These are phyloP conservation scores for Acronicta aceris DNA, from an alignment of 2,888 invertebrate species.

Conservation along the genomic window DNA sequence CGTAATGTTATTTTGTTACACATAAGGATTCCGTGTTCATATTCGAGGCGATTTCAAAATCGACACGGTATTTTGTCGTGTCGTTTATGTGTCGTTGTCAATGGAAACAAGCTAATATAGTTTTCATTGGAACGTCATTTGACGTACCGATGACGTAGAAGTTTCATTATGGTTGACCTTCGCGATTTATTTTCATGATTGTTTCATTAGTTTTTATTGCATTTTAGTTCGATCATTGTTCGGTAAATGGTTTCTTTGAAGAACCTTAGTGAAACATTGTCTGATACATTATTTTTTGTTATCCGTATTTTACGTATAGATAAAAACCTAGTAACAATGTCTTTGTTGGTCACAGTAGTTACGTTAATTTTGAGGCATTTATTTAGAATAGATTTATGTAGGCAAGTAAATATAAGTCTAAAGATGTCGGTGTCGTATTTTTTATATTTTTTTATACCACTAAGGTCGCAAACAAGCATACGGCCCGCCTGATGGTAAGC, in stretches of 20 bases:
- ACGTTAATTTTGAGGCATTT: constrained; percentile 16
- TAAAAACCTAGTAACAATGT: constrained; percentile 9
- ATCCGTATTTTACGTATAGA: neutral
- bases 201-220: constrained; percentile 38
- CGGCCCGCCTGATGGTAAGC: too few relatives aligned
- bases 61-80: neutral
- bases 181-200: constrained; percentile 35
- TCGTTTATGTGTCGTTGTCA: neutral
- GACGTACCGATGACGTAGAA: constrained; percentile 28
- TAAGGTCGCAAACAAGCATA: too few relatives aligned
- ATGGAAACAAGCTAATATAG: constrained; percentile 4
- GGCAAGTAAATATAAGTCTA: too few relatives aligned
- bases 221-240: constrained; percentile 44
- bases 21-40: too few relatives aligned
- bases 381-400: too few relatives aligned
- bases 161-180: constrained; percentile 32
- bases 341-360: constrained; percentile 13
- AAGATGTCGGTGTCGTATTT: too few relatives aligned
- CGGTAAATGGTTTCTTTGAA: constrained; percentile 32
- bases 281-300: constrained; percentile 9
- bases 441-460: too few relatives aligned
- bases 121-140: constrained; percentile 45
- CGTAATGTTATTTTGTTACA: neutral
- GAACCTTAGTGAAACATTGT: constrained; percentile 16
- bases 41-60: neutral